A percentile compares a stretch with the other conserved stretches of the same genome.
These are phyloP conservation scores for Aphrocallistes beatrix DNA, from an alignment of 37 sponge, comb jelly and placozoan genomes.

Conservation along the genomic window DNA sequence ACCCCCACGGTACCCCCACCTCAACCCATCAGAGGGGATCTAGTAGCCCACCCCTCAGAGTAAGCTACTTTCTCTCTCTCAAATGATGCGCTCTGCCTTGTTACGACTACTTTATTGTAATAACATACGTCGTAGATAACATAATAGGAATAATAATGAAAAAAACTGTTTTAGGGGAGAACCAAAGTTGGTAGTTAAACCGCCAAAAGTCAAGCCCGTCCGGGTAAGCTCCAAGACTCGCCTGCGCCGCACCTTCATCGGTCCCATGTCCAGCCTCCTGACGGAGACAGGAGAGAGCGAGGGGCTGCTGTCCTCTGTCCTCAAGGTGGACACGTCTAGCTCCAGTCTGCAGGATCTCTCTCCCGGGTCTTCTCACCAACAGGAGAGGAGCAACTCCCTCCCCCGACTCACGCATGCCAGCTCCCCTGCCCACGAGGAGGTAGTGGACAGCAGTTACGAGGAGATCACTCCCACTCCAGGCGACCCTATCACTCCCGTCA, in stretches of 20 bases:
- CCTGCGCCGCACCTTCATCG: neutral
- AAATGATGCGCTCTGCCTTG: no score
- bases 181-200: neutral
- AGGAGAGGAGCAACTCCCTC: neutral
- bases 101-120: no score
- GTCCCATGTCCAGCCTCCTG: neutral
- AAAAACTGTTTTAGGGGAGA: neutral
- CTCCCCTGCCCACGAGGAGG: neutral
- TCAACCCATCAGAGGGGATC: neutral
- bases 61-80: neutral
- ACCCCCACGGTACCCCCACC: neutral
- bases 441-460: neutral
- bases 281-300: neutral
- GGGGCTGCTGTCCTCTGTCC: neutral
- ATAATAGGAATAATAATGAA: neutral
- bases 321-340: neutral
- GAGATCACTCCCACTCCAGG: neutral
- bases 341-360: neutral
- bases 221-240: conserved; percentile 1
- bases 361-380: neutral
- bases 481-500: neutral
- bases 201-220: neutral
- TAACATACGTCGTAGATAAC: neutral
- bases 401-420: neutral
- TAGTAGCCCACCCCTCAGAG: neutral